Evolutionary conservation across 2,113 vertebrate genomes (phyloP).

Genomic region (Procavia capensis): DNA sequence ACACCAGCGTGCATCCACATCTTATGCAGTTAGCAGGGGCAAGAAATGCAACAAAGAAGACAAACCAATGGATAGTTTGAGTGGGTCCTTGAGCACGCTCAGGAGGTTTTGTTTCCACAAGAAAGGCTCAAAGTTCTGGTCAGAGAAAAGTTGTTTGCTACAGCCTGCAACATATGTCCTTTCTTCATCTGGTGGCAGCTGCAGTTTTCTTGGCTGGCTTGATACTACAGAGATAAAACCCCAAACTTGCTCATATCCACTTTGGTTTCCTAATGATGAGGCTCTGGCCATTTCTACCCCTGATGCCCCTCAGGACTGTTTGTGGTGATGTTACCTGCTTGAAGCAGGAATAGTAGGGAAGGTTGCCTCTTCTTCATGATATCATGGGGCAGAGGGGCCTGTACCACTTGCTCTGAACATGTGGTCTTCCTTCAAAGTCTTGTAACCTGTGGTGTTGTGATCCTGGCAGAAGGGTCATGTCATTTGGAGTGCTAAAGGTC

Average conservation of each 20-base stretch:
- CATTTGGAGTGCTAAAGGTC: too few species aligned
- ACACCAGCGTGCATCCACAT: neutral
- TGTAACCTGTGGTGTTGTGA: neutral
- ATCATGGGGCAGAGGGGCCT: neutral
- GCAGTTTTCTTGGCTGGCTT: neutral
- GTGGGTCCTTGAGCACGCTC: neutral
- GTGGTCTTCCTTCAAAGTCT: neutral
- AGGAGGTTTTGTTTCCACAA: neutral
- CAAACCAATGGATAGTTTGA: neutral
- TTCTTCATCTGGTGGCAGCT: neutral
- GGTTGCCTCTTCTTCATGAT: neutral
- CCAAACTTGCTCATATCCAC: neutral
- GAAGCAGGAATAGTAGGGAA: neutral
- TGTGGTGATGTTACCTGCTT: neutral
- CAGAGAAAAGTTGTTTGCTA: neutral
- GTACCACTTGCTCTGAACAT: neutral
- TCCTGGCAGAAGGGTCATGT: neutral
- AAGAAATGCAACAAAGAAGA: neutral
- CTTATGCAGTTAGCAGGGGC: neutral
- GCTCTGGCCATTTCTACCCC: neutral
- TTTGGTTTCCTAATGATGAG: neutral
- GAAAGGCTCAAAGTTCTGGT: neutral
- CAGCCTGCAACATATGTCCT: neutral
- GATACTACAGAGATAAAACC: neutral
- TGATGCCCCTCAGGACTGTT: neutral